phyloP scores from a whole-genome alignment of 1,140 invertebrate genomes.

The Leptestheria dahalacensis region DNA sequence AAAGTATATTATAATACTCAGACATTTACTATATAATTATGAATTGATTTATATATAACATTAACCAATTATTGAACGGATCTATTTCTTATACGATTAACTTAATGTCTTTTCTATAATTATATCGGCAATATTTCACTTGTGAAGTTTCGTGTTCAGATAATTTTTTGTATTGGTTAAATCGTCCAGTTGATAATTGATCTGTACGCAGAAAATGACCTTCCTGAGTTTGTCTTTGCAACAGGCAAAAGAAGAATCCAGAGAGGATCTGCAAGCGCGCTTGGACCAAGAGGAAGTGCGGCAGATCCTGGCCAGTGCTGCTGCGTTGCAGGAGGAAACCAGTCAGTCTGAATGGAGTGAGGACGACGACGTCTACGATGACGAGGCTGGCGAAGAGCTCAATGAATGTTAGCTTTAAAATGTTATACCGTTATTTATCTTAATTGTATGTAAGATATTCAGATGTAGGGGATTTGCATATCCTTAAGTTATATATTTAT shows the following conservation, averaged over 20 bases:
- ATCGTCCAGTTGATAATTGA: background rate
- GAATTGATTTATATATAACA: no score
- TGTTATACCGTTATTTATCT: no score
- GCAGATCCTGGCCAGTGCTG: conserved; percentile 6
- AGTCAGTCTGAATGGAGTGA: conserved; percentile 67
- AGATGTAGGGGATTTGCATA: no score
- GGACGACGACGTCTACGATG: conserved; percentile 35
- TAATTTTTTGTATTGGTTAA: background rate
- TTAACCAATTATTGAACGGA: no score
- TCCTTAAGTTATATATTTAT: no score
- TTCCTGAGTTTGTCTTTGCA: background rate
- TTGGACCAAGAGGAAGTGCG: conserved; percentile 11
- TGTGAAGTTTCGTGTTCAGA: no score
- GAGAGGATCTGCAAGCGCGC: background rate
- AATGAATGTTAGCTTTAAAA: background rate
- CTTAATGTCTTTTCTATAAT: no score
- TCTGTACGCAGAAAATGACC: background rate
- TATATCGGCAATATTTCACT: no score
- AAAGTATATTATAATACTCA: no score
- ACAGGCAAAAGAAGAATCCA: background rate
- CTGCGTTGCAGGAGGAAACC: conserved; percentile 23
- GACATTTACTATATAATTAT: no score
- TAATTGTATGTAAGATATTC: no score
- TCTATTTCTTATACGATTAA: no score
- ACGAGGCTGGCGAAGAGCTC: conserved; percentile 27